Evolutionary conservation across 2,797 vertebrate genomes (phyloP).

Genomic region (Hydrolagus colliei): DNA sequence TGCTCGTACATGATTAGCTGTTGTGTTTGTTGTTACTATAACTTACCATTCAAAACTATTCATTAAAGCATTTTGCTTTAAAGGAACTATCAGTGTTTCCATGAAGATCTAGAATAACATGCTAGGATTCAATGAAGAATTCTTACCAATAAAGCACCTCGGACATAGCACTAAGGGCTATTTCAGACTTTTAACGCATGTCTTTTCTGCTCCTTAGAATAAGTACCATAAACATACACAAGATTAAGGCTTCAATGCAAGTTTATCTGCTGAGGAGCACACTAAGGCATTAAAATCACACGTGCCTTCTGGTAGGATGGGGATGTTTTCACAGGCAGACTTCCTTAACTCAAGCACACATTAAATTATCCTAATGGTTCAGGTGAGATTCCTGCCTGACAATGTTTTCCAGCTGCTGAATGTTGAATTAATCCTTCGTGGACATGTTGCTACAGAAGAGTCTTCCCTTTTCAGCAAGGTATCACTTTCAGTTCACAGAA

Average conservation of each 20-base stretch:
- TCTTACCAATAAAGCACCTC: not conserved
- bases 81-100: not conserved
- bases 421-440: conserved; percentile 27
- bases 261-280: too few species aligned
- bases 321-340: conserved; percentile 1
- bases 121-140: not conserved
- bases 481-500: conserved; percentile 23
- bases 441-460: conserved; percentile 13
- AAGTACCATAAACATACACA: too few species aligned
- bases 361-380: not conserved
- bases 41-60: too few species aligned
- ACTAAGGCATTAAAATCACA: conserved; percentile 1
- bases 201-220: not conserved
- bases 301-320: not conserved
- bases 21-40: too few species aligned
- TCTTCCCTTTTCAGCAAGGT: conserved; percentile 24
- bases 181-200: not conserved
- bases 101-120: not conserved
- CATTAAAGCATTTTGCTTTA: too few species aligned
- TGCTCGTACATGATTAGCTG: too few species aligned
- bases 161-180: not conserved
- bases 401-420: conserved; percentile 22
- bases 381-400: conserved; percentile 17
- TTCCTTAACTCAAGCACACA: conserved; percentile 5
- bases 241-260: not conserved